These are phyloP conservation scores for Falco berigora DNA, from an alignment of 2,797 vertebrate species.

Conservation along the genomic window DNA sequence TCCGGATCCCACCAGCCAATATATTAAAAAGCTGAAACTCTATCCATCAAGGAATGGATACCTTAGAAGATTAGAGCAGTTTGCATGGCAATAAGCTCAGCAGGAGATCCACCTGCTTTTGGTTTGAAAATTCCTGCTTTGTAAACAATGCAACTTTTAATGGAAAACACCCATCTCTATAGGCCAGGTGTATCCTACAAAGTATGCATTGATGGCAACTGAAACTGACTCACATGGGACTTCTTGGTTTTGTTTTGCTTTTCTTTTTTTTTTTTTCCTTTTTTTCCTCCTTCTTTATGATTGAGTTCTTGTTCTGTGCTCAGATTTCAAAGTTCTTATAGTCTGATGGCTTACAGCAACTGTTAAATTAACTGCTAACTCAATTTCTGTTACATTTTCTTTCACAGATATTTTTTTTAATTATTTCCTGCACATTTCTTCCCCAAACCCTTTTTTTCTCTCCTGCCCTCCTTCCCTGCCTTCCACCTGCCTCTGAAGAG, in stretches of 20 bases:
- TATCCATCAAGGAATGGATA: neutral
- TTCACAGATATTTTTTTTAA: neutral
- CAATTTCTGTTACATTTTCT: neutral
- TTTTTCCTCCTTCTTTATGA: neutral
- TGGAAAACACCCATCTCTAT: neutral
- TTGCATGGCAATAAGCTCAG: neutral
- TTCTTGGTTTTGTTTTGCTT: neutral
- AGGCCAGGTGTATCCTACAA: neutral
- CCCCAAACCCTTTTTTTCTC: neutral
- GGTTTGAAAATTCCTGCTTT: neutral
- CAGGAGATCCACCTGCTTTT: neutral
- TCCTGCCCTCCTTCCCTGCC: neutral
- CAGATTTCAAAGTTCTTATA: neutral
- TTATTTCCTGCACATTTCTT: neutral
- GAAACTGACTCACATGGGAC: neutral
- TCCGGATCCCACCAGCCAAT: neutral
- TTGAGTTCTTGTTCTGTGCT: neutral
- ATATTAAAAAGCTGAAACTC: neutral
- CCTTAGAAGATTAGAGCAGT: neutral
- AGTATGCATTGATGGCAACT: neutral
- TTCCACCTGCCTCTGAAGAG: neutral
- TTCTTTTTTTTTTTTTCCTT: too few species aligned
- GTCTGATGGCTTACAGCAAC: neutral
- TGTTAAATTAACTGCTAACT: neutral
- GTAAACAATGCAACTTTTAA: neutral